Evolutionary conservation across 2,113 vertebrate species (phyloP).

Genomic region (Penelope pileata): DNA sequence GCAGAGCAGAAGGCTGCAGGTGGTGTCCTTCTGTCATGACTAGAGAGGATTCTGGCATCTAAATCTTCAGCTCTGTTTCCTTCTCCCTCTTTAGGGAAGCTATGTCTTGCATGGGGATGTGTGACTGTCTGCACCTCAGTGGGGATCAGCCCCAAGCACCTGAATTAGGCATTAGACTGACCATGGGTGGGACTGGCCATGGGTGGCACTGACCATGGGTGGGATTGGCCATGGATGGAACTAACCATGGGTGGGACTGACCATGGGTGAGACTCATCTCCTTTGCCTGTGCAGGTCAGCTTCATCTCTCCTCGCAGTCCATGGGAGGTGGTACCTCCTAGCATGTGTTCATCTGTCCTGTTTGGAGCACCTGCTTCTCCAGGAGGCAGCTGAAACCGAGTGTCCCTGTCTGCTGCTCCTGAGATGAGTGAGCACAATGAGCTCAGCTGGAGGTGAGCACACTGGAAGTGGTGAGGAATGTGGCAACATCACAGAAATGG

Average conservation of each 20-base stretch:
- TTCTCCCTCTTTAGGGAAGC: neutral
- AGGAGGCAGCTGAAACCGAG: neutral
- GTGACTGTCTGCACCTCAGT: neutral
- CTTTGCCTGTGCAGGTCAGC: neutral
- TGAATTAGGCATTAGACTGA: neutral
- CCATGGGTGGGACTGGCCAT: too few species aligned
- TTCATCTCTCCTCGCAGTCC: neutral
- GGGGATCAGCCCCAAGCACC: fast-evolving
- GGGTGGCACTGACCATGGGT: too few species aligned
- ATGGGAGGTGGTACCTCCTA: neutral
- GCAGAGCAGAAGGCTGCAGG: neutral
- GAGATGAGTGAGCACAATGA: neutral
- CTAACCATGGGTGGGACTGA: neutral
- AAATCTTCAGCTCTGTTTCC: neutral
- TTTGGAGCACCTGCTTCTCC: neutral
- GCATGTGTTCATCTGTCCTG: neutral
- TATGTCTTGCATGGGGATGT: neutral
- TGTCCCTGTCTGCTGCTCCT: neutral
- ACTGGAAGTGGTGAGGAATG: neutral
- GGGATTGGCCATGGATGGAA: too few species aligned
- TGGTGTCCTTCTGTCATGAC: fast-evolving
- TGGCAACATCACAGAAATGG: neutral
- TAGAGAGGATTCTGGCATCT: neutral
- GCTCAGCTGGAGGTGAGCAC: neutral
- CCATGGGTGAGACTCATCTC: neutral